phyloP scores from a whole-genome alignment of 2,797 vertebrate genomes.

The Gymnocypris eckloni region DNA sequence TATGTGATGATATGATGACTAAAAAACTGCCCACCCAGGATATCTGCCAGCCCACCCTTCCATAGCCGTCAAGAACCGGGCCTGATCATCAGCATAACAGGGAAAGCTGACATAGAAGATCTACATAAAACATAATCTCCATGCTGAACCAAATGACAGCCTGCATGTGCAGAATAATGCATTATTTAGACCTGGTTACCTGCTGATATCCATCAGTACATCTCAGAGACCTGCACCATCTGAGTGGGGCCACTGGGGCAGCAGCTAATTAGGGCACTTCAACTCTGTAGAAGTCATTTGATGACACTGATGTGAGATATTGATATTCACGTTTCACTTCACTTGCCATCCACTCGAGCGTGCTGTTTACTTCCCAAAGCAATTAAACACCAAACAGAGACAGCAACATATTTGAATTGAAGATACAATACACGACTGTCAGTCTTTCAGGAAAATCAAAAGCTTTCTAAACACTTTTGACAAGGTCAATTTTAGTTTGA shows the following conservation, averaged over 20 bases:
- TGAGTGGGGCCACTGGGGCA: conserved; percentile 54
- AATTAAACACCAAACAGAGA: conserved; percentile 75
- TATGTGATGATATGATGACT: too few relatives aligned
- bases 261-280: conserved; percentile 75
- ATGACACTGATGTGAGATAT: conserved; percentile 82
- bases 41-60: too few relatives aligned
- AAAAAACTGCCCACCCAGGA: too few relatives aligned
- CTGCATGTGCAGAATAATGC: conserved; percentile 33
- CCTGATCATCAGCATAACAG: too few relatives aligned
- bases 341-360: conserved; percentile 78
- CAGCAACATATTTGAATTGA: conserved; percentile 54
- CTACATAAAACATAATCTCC: not conserved
- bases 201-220: conserved; percentile 63
- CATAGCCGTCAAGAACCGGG: too few relatives aligned
- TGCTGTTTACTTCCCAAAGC: conserved; percentile 80
- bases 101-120: not conserved
- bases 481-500: conserved; percentile 53
- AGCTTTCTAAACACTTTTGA: conserved; percentile 41
- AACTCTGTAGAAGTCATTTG: conserved; percentile 79
- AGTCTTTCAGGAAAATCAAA: conserved; percentile 31
- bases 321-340: conserved; percentile 85
- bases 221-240: conserved; percentile 55
- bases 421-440: not conserved
- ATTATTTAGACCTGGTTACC: conserved; percentile 61
- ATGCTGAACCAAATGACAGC: conserved; percentile 28